Evolutionary conservation across 2,888 invertebrate genomes (phyloP).

Genomic region (Ectropis crepuscularia): DNA sequence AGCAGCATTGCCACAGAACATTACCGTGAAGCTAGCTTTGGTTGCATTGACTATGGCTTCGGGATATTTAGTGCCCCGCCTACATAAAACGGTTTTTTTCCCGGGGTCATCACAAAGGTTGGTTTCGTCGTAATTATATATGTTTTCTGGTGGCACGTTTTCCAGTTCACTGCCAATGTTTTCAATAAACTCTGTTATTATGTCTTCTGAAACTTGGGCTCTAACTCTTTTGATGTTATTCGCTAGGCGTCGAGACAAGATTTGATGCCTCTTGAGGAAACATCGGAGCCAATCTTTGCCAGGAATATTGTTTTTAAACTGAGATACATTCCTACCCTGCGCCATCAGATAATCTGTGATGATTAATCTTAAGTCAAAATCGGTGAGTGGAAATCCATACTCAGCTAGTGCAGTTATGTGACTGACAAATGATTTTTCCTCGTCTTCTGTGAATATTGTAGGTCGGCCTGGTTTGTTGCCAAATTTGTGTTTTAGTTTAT

Average conservation of each 20-base stretch:
- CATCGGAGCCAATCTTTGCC: slow-evolving; percentile 10
- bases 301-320: slow-evolving; percentile 13
- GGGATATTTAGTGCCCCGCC: slow-evolving; percentile 31
- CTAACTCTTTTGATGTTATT: too few relatives aligned
- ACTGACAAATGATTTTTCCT: slow-evolving; percentile 15
- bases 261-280: too few relatives aligned
- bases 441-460: slow-evolving; percentile 22
- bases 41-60: slow-evolving; percentile 16
- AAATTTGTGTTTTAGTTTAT: slow-evolving; percentile 21
- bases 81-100: slow-evolving; percentile 27
- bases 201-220: too few relatives aligned
- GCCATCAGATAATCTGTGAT: slow-evolving; percentile 5
- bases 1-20: too few relatives aligned
- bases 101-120: slow-evolving; percentile 35
- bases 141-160: slow-evolving; percentile 23
- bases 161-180: slow-evolving; percentile 19
- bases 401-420: slow-evolving; percentile 30
- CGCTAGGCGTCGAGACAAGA: too few relatives aligned
- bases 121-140: slow-evolving; percentile 36
- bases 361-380: slow-evolving; percentile 27
- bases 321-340: slow-evolving; percentile 7
- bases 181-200: slow-evolving; percentile 22
- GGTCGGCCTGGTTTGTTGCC: slow-evolving; percentile 26
- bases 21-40: slow-evolving; percentile 8
- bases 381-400: slow-evolving; percentile 32